These are phyloP conservation scores for Peromyscus maniculatus DNA, from an alignment of 2,113 vertebrate species.

Conservation along the genomic window DNA sequence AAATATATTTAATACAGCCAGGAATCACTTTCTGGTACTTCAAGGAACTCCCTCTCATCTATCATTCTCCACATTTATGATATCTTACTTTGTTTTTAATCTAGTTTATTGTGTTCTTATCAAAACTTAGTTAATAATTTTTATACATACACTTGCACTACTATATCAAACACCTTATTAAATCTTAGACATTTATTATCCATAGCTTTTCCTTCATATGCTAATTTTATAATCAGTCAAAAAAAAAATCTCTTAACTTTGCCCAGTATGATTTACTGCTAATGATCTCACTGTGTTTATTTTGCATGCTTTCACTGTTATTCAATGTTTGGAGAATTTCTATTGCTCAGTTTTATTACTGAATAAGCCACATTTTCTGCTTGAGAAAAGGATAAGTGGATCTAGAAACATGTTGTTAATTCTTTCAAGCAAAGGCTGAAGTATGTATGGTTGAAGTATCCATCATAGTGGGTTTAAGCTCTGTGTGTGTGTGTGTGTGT, in stretches of 20 bases:
- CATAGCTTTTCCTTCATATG: conserved; percentile 2
- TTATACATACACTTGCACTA: conserved; percentile 60
- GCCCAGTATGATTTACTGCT: conserved; percentile 49
- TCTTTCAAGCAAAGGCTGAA: conserved; percentile 42
- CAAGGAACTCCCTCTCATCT: conserved; percentile 57
- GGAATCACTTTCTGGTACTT: conserved; percentile 60
- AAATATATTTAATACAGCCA: conserved; percentile 57
- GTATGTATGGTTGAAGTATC: background rate
- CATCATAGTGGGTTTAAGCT: background rate
- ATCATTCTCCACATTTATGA: conserved; percentile 68
- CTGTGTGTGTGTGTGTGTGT: background rate
- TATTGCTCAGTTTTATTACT: conserved; percentile 24
- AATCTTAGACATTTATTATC: conserved; percentile 65
- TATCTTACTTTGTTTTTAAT: conserved; percentile 71
- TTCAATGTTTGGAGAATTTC: conserved; percentile 62
- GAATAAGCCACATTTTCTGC: conserved; percentile 30
- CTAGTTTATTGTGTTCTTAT: conserved; percentile 69
- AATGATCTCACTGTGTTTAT: conserved; percentile 60
- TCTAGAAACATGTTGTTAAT: conserved; percentile 25
- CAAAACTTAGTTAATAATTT: conserved; percentile 74
- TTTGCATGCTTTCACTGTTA: conserved; percentile 59
- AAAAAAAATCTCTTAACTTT: conserved; percentile 55
- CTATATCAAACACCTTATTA: conserved; percentile 53
- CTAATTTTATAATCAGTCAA: conserved; percentile 73
- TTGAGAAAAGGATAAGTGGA: background rate